These are phyloP conservation scores for Takifugu flavidus DNA, from an alignment of 2,113 vertebrate genomes.

Conservation along the genomic window DNA sequence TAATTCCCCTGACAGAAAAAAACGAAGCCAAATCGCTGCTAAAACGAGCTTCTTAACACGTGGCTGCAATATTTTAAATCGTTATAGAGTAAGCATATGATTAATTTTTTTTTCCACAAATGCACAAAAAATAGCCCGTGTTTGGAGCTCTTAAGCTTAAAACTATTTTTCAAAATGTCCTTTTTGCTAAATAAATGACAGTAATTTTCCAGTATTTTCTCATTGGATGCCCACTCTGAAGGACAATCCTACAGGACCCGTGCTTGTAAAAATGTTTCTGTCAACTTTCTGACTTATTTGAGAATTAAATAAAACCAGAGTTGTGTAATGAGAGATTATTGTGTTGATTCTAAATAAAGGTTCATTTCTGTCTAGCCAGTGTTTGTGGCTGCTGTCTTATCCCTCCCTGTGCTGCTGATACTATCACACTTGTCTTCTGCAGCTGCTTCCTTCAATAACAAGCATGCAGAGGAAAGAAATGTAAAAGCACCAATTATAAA, in stretches of 20 bases:
- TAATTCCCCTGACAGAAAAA: not conserved
- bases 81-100: not conserved
- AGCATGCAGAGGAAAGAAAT: conserved; percentile 7
- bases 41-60: not conserved
- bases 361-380: conserved; percentile 64
- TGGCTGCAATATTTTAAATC: not conserved
- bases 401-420: too few relatives aligned
- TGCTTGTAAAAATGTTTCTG: conserved; percentile 8
- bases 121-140: too few relatives aligned
- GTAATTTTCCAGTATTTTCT: too few relatives aligned
- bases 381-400: conserved; percentile 2
- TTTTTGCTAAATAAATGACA: too few relatives aligned
- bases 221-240: not conserved
- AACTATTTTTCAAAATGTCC: too few relatives aligned
- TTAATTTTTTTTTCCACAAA: not conserved
- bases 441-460: too few relatives aligned
- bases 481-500: not conserved
- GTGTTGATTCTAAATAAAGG: conserved; percentile 71
- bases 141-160: too few relatives aligned
- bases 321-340: conserved; percentile 57
- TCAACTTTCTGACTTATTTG: conserved; percentile 41
- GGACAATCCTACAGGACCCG: not conserved
- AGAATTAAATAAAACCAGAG: conserved; percentile 27
- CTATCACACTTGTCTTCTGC: not conserved
- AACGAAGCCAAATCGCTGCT: not conserved